Evolutionary conservation across 2,797 vertebrate species (phyloP).

Genomic region (Zalophus californianus): DNA sequence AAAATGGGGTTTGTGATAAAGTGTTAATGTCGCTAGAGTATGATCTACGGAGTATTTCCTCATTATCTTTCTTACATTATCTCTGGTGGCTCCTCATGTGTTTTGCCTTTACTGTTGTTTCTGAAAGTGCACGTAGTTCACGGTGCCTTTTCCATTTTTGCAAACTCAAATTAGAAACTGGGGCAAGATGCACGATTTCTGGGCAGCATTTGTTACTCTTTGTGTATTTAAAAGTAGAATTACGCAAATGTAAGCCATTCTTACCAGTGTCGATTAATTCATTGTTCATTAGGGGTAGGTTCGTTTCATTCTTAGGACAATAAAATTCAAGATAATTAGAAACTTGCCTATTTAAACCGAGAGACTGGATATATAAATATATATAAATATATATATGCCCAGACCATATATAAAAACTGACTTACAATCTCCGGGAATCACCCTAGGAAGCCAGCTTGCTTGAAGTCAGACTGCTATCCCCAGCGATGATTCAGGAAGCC

Average conservation of each 20-base stretch:
- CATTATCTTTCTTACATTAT: background rate
- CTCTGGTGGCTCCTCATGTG: background rate
- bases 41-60: background rate
- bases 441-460: background rate
- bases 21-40: background rate
- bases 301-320: background rate
- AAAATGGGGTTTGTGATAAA: background rate
- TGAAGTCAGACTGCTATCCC: background rate
- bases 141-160: background rate
- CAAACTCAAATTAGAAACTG: background rate
- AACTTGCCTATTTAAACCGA: background rate
- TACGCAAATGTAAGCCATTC: background rate
- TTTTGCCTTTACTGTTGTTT: fast-evolving
- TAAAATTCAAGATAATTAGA: background rate
- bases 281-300: background rate
- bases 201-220: background rate
- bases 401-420: background rate
- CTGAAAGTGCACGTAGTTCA: fast-evolving
- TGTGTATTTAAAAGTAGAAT: background rate
- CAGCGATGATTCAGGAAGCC: background rate
- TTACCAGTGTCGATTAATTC: background rate
- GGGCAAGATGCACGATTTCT: background rate
- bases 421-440: too few relatives aligned
- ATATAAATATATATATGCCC: background rate
- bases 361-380: background rate